phyloP scores from a whole-genome alignment of 64 coral and sea anemone species.

The Porites lutea region DNA sequence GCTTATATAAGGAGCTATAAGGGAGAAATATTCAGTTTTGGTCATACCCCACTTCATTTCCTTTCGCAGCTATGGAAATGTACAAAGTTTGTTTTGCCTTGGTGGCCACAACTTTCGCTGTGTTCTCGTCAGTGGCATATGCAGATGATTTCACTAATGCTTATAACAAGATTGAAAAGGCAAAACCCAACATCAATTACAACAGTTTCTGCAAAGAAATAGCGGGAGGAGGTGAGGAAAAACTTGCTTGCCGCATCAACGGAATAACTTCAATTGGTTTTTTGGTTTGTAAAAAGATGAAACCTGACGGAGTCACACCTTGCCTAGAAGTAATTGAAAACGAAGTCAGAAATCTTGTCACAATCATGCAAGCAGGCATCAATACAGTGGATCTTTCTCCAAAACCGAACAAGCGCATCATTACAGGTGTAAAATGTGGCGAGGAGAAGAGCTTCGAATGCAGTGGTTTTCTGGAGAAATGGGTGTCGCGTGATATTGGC shows the following conservation, averaged over 20 bases:
- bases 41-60: not conserved
- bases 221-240: constrained; percentile 1
- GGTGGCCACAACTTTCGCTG: not conserved
- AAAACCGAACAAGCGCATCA: not conserved
- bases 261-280: not conserved
- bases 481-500: not conserved
- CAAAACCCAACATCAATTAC: constrained; percentile 21
- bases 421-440: constrained; percentile 12
- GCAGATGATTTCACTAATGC: constrained; percentile 6
- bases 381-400: constrained; percentile 1
- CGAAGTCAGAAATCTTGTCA: not conserved
- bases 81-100: not conserved
- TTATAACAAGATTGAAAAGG: not conserved
- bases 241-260: constrained; percentile 49
- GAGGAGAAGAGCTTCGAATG: not conserved
- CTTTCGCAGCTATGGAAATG: not conserved
- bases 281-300: constrained; percentile 38
- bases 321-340: not conserved
- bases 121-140: not conserved
- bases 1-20: too few species aligned
- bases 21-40: too few species aligned
- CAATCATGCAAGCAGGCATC: not conserved
- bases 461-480: constrained; percentile 40
- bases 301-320: not conserved
- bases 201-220: constrained; percentile 17